Conservation (phyloP, 2,113 vertebrate genomes). For the Scortum barcoo region DNA sequence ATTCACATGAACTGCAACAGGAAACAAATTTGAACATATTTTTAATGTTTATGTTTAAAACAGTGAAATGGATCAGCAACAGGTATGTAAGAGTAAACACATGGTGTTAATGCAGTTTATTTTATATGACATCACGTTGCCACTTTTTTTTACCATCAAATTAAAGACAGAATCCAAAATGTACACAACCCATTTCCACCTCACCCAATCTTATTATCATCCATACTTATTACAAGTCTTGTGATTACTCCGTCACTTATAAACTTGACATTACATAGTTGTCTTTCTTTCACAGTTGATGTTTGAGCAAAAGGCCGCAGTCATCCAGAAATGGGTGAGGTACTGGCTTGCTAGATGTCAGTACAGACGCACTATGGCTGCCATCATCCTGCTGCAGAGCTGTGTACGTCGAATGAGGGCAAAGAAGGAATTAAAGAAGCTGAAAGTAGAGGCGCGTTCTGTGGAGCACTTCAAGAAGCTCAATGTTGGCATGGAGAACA, state of each 20-base stretch:
- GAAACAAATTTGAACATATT: neutral
- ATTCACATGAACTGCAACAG: neutral
- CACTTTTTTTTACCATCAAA: neutral
- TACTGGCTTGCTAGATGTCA: slow-evolving; percentile 88
- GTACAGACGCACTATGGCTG: slow-evolving; percentile 82
- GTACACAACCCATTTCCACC: neutral
- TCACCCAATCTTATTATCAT: neutral
- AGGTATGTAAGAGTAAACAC: neutral
- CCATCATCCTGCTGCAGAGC: slow-evolving; percentile 93
- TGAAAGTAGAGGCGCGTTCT: slow-evolving; percentile 95
- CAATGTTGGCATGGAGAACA: slow-evolving; percentile 96
- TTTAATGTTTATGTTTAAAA: neutral
- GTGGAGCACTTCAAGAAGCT: slow-evolving; percentile 96
- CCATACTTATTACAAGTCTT: neutral
- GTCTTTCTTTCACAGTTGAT: slow-evolving; percentile 84
- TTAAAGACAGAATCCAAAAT: neutral
- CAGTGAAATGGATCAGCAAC: neutral
- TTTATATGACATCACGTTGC: neutral
- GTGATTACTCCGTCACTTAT: neutral
- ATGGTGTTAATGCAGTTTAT: neutral
- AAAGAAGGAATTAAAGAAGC: slow-evolving; percentile 91
- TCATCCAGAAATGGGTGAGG: slow-evolving; percentile 91
- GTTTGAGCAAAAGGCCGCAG: slow-evolving; percentile 88
- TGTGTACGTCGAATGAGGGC: slow-evolving; percentile 93
- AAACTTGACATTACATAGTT: neutral